These are phyloP conservation scores for Sinopyrophorus schimmeli DNA, from an alignment of 2,888 invertebrate genomes.

Conservation along the genomic window DNA sequence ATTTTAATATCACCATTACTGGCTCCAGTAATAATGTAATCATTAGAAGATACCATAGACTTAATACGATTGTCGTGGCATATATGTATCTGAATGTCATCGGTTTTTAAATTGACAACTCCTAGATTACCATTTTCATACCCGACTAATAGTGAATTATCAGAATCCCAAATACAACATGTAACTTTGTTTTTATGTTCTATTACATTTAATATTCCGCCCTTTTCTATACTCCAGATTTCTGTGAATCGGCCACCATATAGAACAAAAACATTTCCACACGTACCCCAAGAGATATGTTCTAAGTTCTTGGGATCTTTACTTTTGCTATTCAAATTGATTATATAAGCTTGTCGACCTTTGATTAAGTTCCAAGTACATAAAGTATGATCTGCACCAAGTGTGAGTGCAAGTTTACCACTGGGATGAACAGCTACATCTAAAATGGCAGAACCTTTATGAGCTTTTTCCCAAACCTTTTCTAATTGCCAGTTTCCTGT, in stretches of 20 bases:
- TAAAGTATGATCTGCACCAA: constrained; percentile 82
- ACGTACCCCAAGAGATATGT: constrained; percentile 68
- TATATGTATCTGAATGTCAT: constrained; percentile 55
- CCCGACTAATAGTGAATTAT: constrained; percentile 68
- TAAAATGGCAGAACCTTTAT: constrained; percentile 75
- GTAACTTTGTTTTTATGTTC: constrained; percentile 71
- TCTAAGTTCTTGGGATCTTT: constrained; percentile 51
- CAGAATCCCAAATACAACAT: constrained; percentile 69
- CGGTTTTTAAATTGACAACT: constrained; percentile 60
- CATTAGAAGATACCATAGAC: constrained; percentile 61
- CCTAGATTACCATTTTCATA: constrained; percentile 74
- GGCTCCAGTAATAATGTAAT: constrained; percentile 66
- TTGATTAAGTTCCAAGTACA: constrained; percentile 94
- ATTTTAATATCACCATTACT: constrained; percentile 80
- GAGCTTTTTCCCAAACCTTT: constrained; percentile 80
- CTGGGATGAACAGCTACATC: constrained; percentile 83
- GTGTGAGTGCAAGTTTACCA: constrained; percentile 84
- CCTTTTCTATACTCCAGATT: constrained; percentile 76
- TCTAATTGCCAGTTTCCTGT: constrained; percentile 85
- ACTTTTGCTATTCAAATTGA: constrained; percentile 77
- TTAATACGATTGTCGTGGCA: constrained; percentile 72
- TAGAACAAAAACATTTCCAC: constrained; percentile 76
- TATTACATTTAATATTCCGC: constrained; percentile 70
- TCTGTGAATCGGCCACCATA: constrained; percentile 73
- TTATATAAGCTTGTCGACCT: constrained; percentile 86